These are phyloP conservation scores for Coelopa frigida DNA, from an alignment of 1,140 invertebrate genomes.

Conservation along the genomic window DNA sequence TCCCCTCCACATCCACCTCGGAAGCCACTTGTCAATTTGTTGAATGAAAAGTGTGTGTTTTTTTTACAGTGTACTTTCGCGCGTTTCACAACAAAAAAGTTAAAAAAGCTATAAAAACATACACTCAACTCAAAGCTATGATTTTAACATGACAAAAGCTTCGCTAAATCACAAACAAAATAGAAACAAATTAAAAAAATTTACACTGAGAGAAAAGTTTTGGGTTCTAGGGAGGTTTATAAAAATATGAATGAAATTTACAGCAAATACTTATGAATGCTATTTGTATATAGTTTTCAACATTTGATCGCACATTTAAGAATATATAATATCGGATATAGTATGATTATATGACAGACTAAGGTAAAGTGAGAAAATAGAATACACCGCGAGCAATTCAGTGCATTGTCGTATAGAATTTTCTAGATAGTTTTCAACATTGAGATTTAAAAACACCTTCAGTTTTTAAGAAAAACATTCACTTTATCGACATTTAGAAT, in stretches of 20 bases:
- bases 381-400: too few relatives aligned
- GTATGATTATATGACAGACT: conserved; percentile 6
- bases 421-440: too few relatives aligned
- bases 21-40: too few relatives aligned
- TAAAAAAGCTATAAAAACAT: conserved; percentile 9
- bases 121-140: not conserved
- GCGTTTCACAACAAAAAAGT: not conserved
- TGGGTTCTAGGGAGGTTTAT: not conserved
- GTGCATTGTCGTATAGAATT: too few relatives aligned
- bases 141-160: not conserved
- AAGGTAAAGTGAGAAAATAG: conserved; percentile 7
- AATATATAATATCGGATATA: not conserved
- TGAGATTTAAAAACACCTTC: too few relatives aligned
- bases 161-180: not conserved
- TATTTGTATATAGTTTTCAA: not conserved
- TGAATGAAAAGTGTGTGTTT: too few relatives aligned
- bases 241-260: conserved; percentile 2
- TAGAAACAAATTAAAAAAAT: not conserved
- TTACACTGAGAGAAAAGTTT: conserved; percentile 1
- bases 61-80: conserved; percentile 3
- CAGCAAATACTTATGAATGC: not conserved
- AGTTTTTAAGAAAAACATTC: too few relatives aligned
- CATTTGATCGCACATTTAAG: too few relatives aligned
- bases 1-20: too few relatives aligned
- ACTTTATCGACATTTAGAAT: too few relatives aligned